These are phyloP conservation scores for Mirounga angustirostris DNA, from an alignment of 2,113 vertebrate species.

Conservation along the genomic window DNA sequence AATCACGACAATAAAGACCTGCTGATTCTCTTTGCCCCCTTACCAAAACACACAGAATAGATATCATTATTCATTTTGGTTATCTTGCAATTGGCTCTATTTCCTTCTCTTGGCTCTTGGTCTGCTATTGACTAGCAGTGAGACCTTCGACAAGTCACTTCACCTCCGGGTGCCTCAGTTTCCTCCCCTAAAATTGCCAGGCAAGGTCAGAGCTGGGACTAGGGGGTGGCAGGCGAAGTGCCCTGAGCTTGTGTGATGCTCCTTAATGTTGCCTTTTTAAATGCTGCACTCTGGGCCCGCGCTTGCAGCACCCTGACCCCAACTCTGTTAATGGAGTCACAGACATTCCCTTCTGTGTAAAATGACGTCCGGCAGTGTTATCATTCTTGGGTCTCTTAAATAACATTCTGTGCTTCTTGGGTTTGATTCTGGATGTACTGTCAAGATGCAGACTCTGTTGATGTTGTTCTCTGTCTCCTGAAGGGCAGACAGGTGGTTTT, in stretches of 20 bases:
- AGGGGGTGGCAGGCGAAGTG: accelerated
- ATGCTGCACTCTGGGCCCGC: accelerated
- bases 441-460: neutral
- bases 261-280: neutral
- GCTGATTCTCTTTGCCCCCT: too few species aligned
- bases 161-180: neutral
- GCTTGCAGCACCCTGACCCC: accelerated
- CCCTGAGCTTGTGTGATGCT: neutral
- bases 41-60: too few species aligned
- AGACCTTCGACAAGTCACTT: neutral
- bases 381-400: neutral
- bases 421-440: neutral
- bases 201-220: neutral
- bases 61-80: neutral
- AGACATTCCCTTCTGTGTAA: neutral
- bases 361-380: accelerated
- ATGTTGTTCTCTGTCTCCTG: neutral
- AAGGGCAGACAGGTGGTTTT: constrained; percentile 57
- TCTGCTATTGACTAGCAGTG: neutral
- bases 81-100: neutral
- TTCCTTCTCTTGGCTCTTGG: neutral
- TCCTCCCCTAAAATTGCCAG: neutral
- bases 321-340: neutral
- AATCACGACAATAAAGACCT: neutral
- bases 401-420: neutral